These are phyloP conservation scores for Heliangelus exortis DNA, from an alignment of 2,797 vertebrate genomes.

Conservation along the genomic window DNA sequence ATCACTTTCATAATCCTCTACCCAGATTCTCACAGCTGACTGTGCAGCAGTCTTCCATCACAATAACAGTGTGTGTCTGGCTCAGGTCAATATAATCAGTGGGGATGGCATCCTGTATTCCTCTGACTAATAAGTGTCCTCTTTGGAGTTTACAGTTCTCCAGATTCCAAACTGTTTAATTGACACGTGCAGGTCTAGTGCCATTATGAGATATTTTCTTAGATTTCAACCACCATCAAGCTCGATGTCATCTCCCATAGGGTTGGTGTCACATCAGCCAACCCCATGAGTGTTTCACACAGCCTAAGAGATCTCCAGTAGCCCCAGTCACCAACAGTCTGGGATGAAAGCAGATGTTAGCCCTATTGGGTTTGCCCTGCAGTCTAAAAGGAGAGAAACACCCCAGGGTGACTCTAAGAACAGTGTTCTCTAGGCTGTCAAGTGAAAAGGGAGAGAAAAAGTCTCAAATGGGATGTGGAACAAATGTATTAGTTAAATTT, in stretches of 20 bases:
- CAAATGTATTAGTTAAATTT: background rate
- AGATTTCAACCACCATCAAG: background rate
- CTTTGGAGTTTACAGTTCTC: background rate
- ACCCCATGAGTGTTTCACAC: background rate
- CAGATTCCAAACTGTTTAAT: background rate
- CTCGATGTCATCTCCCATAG: background rate
- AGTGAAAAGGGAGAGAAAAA: background rate
- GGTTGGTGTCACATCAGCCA: background rate
- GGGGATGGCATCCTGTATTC: background rate
- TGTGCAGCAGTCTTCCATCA: background rate
- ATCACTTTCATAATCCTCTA: background rate
- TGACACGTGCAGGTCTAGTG: fast-evolving
- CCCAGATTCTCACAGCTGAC: background rate
- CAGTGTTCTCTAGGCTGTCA: background rate
- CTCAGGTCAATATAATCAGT: background rate
- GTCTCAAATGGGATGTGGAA: background rate
- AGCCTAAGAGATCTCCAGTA: background rate
- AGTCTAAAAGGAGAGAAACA: background rate
- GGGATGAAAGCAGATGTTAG: background rate
- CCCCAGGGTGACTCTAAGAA: background rate
- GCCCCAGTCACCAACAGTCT: background rate
- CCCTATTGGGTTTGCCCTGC: background rate
- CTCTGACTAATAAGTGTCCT: background rate
- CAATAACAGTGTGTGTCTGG: fast-evolving
- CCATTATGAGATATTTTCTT: background rate